These are phyloP conservation scores for Tetanocera ferruginea DNA, from an alignment of 2,888 invertebrate species.

Conservation along the genomic window DNA sequence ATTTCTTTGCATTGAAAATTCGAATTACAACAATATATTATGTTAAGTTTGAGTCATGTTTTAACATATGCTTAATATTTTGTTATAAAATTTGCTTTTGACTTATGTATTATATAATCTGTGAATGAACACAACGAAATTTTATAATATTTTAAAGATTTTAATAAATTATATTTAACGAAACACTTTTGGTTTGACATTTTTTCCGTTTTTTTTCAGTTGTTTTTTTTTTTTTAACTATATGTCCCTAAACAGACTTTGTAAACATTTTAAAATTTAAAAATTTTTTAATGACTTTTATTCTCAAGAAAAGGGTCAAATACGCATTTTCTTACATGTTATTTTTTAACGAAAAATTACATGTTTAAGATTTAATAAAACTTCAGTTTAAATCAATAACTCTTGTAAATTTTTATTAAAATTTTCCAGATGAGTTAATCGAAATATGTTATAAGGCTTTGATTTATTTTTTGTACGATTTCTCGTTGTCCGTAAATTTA, in stretches of 20 bases:
- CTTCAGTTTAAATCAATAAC: background rate
- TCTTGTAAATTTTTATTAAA: background rate
- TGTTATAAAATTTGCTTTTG: background rate
- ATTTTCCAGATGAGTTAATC: too few relatives aligned
- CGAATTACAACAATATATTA: background rate
- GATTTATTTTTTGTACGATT: too few relatives aligned
- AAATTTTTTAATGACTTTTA: too few relatives aligned
- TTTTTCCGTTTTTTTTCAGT: background rate
- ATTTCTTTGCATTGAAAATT: background rate
- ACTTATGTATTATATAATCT: background rate
- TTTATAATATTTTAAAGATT: background rate
- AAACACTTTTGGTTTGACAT: background rate
- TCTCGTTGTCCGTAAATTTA: too few relatives aligned
- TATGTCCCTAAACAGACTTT: too few relatives aligned
- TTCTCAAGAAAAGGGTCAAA: too few relatives aligned
- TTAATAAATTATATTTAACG: background rate
- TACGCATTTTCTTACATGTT: background rate
- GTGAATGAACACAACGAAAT: slow-evolving; percentile 5
- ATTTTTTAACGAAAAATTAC: background rate
- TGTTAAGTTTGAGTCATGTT: too few relatives aligned
- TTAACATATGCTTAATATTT: background rate
- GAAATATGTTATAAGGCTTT: too few relatives aligned
- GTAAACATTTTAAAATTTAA: too few relatives aligned
- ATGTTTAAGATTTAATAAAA: slow-evolving; percentile 3
- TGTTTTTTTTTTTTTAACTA: background rate